Evolutionary conservation across 2,888 invertebrate genomes (phyloP), one percentile per base, ranked within the genome.

Genomic region (Sthenelais limicola): DNA sequence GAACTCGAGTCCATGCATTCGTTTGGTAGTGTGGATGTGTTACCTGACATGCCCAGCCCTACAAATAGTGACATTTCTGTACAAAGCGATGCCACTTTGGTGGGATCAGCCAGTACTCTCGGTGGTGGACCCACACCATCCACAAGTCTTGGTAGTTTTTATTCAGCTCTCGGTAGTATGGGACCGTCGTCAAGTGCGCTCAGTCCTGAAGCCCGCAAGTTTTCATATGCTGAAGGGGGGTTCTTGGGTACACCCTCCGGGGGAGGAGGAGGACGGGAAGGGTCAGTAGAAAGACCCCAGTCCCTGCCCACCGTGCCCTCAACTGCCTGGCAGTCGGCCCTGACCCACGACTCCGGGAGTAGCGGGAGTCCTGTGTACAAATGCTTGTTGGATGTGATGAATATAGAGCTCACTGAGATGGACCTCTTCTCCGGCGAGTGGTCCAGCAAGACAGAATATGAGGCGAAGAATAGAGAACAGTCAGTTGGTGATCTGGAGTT

Each of bases 351-450:
- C 38, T 58, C 33, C 28, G 52, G 71, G 43, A 69, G 58, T 35
- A 49, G 70, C 21, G 74, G 68, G 4, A 56, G 49, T 9, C 48
- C 67, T 3, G 67, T 30, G n/a, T 79, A 84, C 62, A 71, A 73
- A 28, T 93, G 92, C 85, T 83, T 93, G 74, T 86, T 94, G 77
- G 94, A 95, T 84, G 92, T 93, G 68, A 93, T 94, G 89, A 88
- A 89, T n/a, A 90, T 94, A 35, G 91, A 91, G 72, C 88, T 94
- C 77, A 90, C 91, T 71, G 93, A 94, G 82, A 93, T 94, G 91
- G 92, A 94, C 86, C 89, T 95, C 77, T 93, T 92, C 84, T 90
- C 92, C 56, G 94, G 92, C 38, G 89, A 89, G 69, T 83, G 90
- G 82, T 78, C 81, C 9, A n/a, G n/a, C n/a, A 78, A 79, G 49